Conservation (phyloP, 1,140 invertebrate genomes). For the Fopius arisanus region DNA sequence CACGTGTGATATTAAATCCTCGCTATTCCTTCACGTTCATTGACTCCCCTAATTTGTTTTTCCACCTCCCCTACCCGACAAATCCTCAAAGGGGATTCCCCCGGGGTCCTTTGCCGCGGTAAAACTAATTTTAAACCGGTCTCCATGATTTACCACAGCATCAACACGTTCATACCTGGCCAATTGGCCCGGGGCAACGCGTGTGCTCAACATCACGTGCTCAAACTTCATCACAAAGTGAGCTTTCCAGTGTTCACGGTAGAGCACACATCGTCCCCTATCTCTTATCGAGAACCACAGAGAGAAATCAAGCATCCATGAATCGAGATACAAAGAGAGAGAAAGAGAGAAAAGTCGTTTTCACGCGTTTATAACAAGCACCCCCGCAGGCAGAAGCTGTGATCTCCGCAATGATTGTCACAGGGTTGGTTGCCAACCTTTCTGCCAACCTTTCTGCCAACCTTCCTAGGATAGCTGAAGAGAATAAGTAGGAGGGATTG, state of each 20-base stretch:
- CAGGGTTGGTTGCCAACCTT: constrained; percentile 29
- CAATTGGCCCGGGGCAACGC: background rate
- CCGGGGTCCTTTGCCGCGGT: constrained; percentile 18
- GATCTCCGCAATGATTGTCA: constrained; percentile 59
- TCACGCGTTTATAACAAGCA: constrained; percentile 57
- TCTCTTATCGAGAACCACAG: constrained; percentile 8
- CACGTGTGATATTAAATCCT: no score
- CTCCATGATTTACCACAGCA: constrained; percentile 2
- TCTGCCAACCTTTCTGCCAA: no score
- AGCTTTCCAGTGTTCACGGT: background rate
- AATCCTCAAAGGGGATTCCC: background rate
- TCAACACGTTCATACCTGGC: constrained; percentile 7
- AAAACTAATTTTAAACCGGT: constrained; percentile 39
- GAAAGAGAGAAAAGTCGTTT: constrained; percentile 6
- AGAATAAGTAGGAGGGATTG: background rate
- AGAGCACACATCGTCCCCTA: background rate
- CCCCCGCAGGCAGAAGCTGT: constrained; percentile 49
- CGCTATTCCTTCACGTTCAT: no score
- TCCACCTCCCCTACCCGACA: constrained; percentile 17
- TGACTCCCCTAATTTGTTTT: background rate
- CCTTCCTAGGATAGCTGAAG: no score
- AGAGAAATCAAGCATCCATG: constrained; percentile 1
- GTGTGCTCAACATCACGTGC: constrained; percentile 3
- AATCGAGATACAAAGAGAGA: background rate
- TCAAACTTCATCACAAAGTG: background rate